Evolutionary conservation across 2,113 vertebrate genomes (phyloP).

Genomic region (Sclerurus mexicanus): DNA sequence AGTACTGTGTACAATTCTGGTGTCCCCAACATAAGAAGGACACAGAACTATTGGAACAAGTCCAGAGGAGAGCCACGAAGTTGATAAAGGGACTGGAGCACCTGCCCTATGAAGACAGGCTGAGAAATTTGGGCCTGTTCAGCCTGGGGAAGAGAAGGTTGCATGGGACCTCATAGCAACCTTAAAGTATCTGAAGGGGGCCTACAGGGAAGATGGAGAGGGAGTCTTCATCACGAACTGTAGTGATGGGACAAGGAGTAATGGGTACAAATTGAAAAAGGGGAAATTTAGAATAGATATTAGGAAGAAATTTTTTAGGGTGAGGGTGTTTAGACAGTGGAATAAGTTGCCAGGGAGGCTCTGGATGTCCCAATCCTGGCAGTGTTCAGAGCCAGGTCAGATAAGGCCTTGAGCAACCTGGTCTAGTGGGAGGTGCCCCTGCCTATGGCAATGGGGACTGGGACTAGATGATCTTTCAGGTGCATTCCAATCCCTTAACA

Average conservation of each 20-base stretch:
- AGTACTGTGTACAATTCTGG: not conserved
- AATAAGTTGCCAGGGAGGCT: not conserved
- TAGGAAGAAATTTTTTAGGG: not conserved
- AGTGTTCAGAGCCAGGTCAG: not conserved
- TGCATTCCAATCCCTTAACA: not conserved
- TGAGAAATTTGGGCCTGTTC: not conserved
- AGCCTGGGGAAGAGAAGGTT: not conserved
- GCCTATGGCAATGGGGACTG: too few relatives aligned
- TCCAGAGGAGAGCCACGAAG: not conserved
- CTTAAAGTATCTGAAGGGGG: not conserved
- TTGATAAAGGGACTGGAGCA: not conserved
- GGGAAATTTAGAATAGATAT: not conserved
- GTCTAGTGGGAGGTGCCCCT: not conserved
- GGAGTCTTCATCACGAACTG: not conserved
- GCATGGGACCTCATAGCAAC: not conserved
- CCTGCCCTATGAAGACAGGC: accelerated
- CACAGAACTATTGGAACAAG: not conserved
- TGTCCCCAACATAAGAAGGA: not conserved
- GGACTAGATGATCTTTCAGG: not conserved
- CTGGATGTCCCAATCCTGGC: not conserved
- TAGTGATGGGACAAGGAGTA: not conserved
- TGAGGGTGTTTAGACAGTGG: not conserved
- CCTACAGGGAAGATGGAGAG: not conserved
- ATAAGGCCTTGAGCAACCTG: not conserved
- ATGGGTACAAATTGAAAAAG: not conserved